These are phyloP conservation scores for Drosophila anomelani DNA, from an alignment of 2,888 invertebrate species.

Conservation along the genomic window DNA sequence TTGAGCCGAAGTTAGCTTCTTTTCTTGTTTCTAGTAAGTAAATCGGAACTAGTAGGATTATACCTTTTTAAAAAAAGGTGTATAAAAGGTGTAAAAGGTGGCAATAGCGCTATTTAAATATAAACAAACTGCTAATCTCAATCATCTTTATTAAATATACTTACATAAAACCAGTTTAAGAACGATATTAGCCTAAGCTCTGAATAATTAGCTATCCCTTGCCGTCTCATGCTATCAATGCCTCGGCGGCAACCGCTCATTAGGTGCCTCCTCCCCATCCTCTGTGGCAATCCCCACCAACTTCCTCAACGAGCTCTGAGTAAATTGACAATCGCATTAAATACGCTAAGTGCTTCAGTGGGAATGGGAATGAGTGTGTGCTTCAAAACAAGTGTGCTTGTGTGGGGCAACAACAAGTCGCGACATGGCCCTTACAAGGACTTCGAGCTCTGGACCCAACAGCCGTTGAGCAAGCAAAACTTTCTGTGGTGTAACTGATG, in stretches of 20 bases:
- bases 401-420: constrained; percentile 31
- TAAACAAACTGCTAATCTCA: background rate
- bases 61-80: no score
- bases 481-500: constrained; percentile 19
- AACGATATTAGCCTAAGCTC: constrained; percentile 5
- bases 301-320: constrained; percentile 23
- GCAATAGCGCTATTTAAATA: no score
- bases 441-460: constrained; percentile 16
- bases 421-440: constrained; percentile 23
- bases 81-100: no score
- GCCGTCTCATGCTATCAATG: constrained; percentile 1
- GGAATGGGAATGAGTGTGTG: constrained; percentile 24
- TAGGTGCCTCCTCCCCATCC: constrained; percentile 5
- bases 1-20: no score
- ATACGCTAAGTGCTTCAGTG: constrained; percentile 61
- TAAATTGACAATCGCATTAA: constrained; percentile 74
- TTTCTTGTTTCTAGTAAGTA: no score
- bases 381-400: constrained; percentile 7
- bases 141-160: background rate
- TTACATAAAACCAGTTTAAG: background rate
- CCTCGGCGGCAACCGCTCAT: constrained; percentile 23
- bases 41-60: no score
- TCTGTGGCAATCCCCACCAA: background rate
- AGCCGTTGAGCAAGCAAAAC: constrained; percentile 32
- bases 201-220: constrained; percentile 24